phyloP scores from a whole-genome alignment of 2,113 vertebrate genomes.

The Platysteira castanea region DNA sequence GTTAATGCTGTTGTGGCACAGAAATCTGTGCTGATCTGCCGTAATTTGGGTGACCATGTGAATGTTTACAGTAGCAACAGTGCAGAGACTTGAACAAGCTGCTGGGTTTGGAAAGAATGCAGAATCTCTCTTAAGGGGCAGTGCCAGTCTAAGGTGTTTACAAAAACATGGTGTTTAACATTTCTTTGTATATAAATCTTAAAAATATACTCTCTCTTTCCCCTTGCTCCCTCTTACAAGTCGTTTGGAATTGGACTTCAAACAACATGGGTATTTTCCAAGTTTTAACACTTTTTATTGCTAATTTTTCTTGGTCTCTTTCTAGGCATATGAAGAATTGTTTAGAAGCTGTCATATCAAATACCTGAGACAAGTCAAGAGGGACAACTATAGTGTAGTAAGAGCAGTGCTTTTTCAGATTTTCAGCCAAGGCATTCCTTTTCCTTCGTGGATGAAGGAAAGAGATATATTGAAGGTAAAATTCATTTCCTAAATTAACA shows the following conservation, averaged over 20 bases:
- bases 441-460: constrained; percentile 80
- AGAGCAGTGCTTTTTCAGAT: constrained; percentile 78
- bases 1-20: background rate
- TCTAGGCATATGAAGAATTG: constrained; percentile 74
- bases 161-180: background rate
- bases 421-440: constrained; percentile 76
- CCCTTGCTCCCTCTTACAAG: background rate
- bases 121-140: background rate
- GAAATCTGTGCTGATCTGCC: background rate
- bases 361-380: constrained; percentile 70
- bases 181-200: background rate
- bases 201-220: background rate
- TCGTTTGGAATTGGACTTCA: background rate
- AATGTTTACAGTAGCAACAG: background rate
- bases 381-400: constrained; percentile 73
- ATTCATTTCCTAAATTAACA: background rate
- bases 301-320: background rate
- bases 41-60: background rate
- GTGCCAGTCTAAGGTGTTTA: background rate
- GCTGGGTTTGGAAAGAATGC: background rate
- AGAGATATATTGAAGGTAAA: constrained; percentile 80
- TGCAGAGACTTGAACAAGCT: background rate
- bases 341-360: constrained; percentile 70
- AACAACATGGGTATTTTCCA: background rate
- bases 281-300: background rate